phyloP scores from a whole-genome alignment of 2,113 vertebrate species.

The Cavia porcellus region DNA sequence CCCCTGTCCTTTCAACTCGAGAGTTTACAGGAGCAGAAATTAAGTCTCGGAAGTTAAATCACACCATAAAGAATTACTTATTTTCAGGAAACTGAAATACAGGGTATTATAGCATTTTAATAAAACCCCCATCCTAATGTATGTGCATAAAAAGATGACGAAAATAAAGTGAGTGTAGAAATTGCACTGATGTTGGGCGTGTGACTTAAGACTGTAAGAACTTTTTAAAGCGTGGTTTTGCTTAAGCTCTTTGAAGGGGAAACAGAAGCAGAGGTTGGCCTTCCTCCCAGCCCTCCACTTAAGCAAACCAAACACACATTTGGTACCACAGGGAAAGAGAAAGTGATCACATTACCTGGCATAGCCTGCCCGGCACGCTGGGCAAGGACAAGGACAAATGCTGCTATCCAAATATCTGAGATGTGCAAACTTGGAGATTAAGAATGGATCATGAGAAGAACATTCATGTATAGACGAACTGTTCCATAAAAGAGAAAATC shows the following conservation, averaged over 20 bases:
- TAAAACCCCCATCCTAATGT: not conserved
- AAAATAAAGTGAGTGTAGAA: not conserved
- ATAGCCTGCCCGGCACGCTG: not conserved
- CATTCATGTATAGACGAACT: conserved; percentile 7
- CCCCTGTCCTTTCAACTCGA: not conserved
- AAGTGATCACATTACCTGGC: not conserved
- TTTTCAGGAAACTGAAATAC: not conserved
- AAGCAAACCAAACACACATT: not conserved
- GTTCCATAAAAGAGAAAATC: not conserved
- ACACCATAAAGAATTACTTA: not conserved
- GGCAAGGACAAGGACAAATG: not conserved
- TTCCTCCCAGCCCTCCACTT: not conserved
- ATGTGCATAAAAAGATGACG: not conserved
- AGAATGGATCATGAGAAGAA: not conserved
- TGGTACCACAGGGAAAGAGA: not conserved
- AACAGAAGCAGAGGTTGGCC: not conserved
- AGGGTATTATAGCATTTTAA: not conserved
- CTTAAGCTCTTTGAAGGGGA: conserved; percentile 19
- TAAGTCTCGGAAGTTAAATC: not conserved
- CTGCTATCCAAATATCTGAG: not conserved
- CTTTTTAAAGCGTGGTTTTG: not conserved
- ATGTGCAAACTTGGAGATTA: not conserved
- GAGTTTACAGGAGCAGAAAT: not conserved
- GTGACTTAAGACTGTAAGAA: not conserved
- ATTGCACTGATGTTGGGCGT: not conserved